Evolutionary conservation across 1,140 invertebrate species (phyloP), one percentile per base, ranked within the genome.

Genomic region (Octopus sinensis): DNA sequence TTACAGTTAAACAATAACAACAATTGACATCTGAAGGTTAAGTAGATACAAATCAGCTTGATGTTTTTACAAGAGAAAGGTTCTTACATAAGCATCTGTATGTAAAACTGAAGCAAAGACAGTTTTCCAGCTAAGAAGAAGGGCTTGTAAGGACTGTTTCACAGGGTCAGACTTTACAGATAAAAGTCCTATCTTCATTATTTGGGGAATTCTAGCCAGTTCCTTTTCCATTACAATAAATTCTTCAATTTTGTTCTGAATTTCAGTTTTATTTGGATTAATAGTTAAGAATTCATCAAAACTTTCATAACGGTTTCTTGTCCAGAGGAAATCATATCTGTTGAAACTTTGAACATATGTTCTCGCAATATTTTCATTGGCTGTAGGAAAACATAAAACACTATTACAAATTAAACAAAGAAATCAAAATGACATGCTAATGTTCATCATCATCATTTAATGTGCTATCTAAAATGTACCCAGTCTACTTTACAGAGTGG

Each of bases 261-360:
- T 89, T 23, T 86, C 87, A 79, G 85, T 81, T 52, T 86, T 88
- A 10, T 87, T 88, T 52, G 90, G 90, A 78, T 90, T 87, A 76
- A 82, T 82, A 7, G 82, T 80, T 52, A 91, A 89, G 82, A 91
- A 91, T 81, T 91, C 90, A 54, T 87, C 84, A 81, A 90, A 90
- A 83, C 89, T 89, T 10, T 88, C 88, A 85, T 90, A 87, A 82
- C 91, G 85, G 79, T 91, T 89, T 76, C 91, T 89, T 81, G 90
- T 90, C 90, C 90, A 91, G 43, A 91, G 86, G 86, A 91, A 91
- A 82, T 91, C 88, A 83, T 90, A 91, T 76, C 90, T 86, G 53
- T 87, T 87, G 85, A 91, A 89, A 85, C 90, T 88, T 83, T 90
- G 86, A 76, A 91, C 81, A 80, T 90, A 90, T 54, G 88, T 87